Evolutionary conservation across 2,888 invertebrate species (phyloP).

Genomic region (Agonopterix subpropinquella): DNA sequence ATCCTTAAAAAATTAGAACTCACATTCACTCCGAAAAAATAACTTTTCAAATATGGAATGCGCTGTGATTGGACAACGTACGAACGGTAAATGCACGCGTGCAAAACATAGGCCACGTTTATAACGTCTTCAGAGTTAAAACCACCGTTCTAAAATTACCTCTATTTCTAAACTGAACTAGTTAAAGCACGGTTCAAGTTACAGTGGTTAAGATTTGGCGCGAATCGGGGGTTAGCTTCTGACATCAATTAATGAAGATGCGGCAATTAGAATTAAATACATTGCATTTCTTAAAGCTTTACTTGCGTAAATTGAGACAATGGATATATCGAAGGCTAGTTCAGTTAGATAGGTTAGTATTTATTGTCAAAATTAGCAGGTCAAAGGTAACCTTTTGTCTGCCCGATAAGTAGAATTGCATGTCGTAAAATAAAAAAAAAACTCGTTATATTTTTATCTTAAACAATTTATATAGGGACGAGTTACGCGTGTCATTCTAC

Average conservation of each 20-base stretch:
- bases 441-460: too few relatives aligned
- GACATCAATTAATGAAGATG: constrained; percentile 51
- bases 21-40: constrained; percentile 9
- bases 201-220: constrained; percentile 7
- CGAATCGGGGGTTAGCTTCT: constrained; percentile 26
- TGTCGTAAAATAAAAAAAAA: too few relatives aligned
- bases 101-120: constrained; percentile 48
- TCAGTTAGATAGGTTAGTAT: background rate
- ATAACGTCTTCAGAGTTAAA: constrained; percentile 38
- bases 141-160: constrained; percentile 33
- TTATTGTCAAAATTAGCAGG: too few relatives aligned
- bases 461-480: too few relatives aligned
- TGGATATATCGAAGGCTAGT: constrained; percentile 31
- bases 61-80: constrained; percentile 17
- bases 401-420: too few relatives aligned
- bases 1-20: constrained; percentile 10
- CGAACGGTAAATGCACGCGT: constrained; percentile 44
- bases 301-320: constrained; percentile 49
- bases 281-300: constrained; percentile 21
- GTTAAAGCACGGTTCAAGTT: constrained; percentile 13
- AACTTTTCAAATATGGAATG: constrained; percentile 16
- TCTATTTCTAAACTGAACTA: constrained; percentile 7
- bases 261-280: constrained; percentile 41
- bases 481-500: too few relatives aligned
- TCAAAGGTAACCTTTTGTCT: too few relatives aligned